Evolutionary conservation across 2,888 invertebrate genomes (phyloP).

Genomic region (Congeria kusceri): DNA sequence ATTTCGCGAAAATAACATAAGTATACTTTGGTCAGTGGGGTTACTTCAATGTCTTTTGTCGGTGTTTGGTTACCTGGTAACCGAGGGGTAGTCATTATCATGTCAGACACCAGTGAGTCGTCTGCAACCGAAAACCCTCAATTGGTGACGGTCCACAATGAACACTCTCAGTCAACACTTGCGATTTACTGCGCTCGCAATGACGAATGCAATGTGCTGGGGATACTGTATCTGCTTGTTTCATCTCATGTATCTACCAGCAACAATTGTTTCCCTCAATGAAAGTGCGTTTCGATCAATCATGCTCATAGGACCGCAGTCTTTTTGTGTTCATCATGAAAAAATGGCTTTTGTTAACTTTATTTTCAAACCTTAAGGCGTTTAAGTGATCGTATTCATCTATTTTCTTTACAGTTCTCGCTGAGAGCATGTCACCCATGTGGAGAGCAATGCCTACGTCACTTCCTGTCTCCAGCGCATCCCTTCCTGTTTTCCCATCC

Average conservation of each 20-base stretch:
- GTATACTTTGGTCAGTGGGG: conserved; percentile 40
- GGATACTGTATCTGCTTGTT: conserved; percentile 2
- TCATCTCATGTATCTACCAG: background rate
- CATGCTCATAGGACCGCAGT: no score
- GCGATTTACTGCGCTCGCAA: conserved; percentile 17
- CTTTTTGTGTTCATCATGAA: no score
- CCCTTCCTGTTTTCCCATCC: conserved; percentile 21
- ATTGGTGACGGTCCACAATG: conserved; percentile 49
- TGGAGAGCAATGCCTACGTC: conserved; percentile 48
- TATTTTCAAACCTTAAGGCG: no score
- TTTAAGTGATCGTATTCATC: no score
- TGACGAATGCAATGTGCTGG: conserved; percentile 36
- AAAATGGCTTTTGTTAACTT: no score
- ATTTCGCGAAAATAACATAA: background rate
- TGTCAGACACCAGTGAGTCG: conserved; percentile 49
- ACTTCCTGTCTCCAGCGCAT: conserved; percentile 35
- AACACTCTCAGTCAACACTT: conserved; percentile 57
- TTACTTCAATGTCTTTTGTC: conserved; percentile 46
- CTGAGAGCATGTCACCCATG: conserved; percentile 20
- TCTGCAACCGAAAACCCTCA: conserved; percentile 54
- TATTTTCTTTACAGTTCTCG: conserved; percentile 28
- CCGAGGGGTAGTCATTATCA: conserved; percentile 50
- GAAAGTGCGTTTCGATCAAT: conserved; percentile 7
- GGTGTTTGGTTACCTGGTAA: conserved; percentile 57
- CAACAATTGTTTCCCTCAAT: no score